phyloP scores from a whole-genome alignment of 1,140 invertebrate species.

The Copidosoma floridanum region DNA sequence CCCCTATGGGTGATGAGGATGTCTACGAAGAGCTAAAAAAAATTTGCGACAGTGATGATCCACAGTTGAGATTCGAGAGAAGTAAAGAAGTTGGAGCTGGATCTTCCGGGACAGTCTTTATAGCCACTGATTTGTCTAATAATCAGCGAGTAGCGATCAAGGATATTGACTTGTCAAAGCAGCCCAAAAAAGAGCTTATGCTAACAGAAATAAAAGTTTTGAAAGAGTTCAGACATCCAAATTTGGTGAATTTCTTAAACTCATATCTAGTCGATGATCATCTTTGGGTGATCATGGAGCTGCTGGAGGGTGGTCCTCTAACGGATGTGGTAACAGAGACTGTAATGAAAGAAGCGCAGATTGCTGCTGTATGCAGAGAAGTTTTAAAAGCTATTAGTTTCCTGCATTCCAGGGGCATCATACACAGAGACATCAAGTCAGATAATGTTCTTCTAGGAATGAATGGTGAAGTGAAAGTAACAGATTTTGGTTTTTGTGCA shows the following conservation, averaged over 20 bases:
- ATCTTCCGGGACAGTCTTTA: conserved; percentile 89
- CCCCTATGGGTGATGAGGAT: conserved; percentile 73
- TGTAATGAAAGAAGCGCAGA: conserved; percentile 95
- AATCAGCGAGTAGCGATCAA: conserved; percentile 88
- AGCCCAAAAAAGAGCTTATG: conserved; percentile 92
- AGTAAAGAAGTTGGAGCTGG: conserved; percentile 87
- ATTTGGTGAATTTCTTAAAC: conserved; percentile 96
- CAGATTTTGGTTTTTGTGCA: conserved; percentile 97
- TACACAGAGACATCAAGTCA: conserved; percentile 93
- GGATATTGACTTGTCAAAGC: conserved; percentile 91
- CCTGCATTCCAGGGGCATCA: conserved; percentile 86
- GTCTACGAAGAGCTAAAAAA: conserved; percentile 77
- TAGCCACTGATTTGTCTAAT: conserved; percentile 77
- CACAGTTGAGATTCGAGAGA: conserved; percentile 75
- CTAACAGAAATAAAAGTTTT: conserved; percentile 93
- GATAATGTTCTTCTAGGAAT: conserved; percentile 95
- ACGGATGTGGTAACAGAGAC: conserved; percentile 98
- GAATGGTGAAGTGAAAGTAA: conserved; percentile 95
- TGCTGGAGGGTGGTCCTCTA: conserved; percentile 90
- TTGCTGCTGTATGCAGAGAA: conserved; percentile 91
- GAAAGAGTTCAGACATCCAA: conserved; percentile 91
- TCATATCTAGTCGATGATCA: conserved; percentile 86
- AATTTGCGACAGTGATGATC: conserved; percentile 76
- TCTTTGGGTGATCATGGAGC: conserved; percentile 94
- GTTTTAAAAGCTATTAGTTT: conserved; percentile 91